Base-by-base conservation (phyloP, 2,888 invertebrate genomes). In the Scrobipalpa atriplicella region DNA sequence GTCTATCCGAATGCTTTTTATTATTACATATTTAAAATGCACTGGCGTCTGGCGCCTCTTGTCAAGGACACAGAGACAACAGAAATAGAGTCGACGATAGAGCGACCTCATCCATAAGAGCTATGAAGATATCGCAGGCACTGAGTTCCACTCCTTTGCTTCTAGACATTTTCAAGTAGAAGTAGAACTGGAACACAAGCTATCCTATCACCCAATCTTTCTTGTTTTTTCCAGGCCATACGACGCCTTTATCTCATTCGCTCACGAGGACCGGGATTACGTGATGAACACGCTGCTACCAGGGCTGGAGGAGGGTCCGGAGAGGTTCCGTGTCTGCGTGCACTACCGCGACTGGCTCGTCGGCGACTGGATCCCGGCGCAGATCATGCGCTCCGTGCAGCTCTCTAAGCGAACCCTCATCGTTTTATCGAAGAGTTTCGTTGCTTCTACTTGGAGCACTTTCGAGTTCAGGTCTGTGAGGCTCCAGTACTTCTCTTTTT, bases 241-340 rank as follows among this genome's bases (percentile, higher is more conserved):
- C 81, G 97, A 98, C 80, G 96, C 96, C 0, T 97, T 97, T 80
- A 92, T 98, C 65, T 96, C 97, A 70, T 97, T 95, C 80, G 95
- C 96, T 0, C 95, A 96, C 77, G 93, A 94, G 77, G 97, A 97
- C 79, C 95, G 95, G 73, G 93, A 94, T 2, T 96, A 96, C 75
- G 94, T 97, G 0, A 86, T 93, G 0, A 93, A 95, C 19, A 90
- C 94, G 66, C 79, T 97, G 47, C 91, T 96, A 13, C 93, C 95
- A 0, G 93, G 93, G 13, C 84, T 97, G 43, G 96, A 76, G 19
- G 16, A 36, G 2, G 16, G 16, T 8, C 47, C 52, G 19, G 56
- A 43, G 38, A 13, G 13, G 29, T 64, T 56, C 58, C 41, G 56
- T 13, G 29, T 64, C 13, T 65, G 65, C 51, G 60, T 65, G 38